Evolutionary conservation across 2,113 vertebrate genomes (phyloP), one percentile per base, ranked within the genome.

Genomic region (Halichoerus grypus): DNA sequence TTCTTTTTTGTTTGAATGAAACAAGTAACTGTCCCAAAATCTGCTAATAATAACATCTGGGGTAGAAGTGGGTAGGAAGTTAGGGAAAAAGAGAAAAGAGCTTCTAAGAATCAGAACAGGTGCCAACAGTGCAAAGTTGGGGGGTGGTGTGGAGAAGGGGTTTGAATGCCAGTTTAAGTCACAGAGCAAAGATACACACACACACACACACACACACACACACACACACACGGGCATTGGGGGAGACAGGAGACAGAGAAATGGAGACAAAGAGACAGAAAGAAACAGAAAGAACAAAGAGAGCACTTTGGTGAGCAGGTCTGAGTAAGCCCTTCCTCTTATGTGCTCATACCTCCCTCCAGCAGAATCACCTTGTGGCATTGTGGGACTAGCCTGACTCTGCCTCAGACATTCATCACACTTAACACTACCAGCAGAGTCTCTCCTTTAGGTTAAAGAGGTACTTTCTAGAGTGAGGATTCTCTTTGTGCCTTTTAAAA

Each of bases 1-100:
- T 85, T 93, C 22, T 49, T 88, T 74, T 79, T 88, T 61, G 15
- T 93, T 86, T 74, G 71, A 72, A 49, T 65, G 57, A 69, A 85
- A 33, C 74, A n/a, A 76, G 33, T 72, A 65, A 65, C 5, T 65
- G 28, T 65, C 61, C 13, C 36, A 24, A 42, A 24, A 39, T 46
- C 26, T 39, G 63, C 89, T 80, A 92, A 80, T 39, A 61, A 83
- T 69, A 85, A 80, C 18, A 33, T 69, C 22, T 24, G 36, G 13
- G 5, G 39, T 14, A 28, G 46, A 72, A 55, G 42, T 53, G 49
- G n/a, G 28, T 67, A 79, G 49, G 55, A 26, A 84, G n/a, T 59
- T n/a, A 42, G 15, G 63, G 63, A 59, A 71, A 61, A 31, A 51
- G 39, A 42, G 57, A 59, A 46, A 16, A 79, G 21, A 91, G 81